Evolutionary conservation across 2,113 vertebrate species (phyloP), one percentile per base, ranked within the genome.

Genomic region (Malurus elegans): DNA sequence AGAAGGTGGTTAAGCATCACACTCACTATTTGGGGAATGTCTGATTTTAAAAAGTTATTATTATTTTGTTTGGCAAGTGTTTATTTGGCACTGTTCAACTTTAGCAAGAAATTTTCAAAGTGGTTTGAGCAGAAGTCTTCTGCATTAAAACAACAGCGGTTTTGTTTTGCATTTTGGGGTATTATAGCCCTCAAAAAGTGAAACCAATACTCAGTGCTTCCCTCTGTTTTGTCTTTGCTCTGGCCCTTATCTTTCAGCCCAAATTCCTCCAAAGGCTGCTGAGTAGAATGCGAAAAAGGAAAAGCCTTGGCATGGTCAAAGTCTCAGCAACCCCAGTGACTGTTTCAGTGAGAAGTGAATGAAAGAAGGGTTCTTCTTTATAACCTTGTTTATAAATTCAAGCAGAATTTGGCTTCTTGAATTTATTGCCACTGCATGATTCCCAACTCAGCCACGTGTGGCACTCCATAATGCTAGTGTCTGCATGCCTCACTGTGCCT

Each of bases 391-490:
- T 42, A 15, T 44, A 44, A 78, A 86, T 78, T 51, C 12, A 14
- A 48, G 38, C 42, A 62, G 64, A 83, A 57, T 70, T 34, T 71
- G 70, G 25, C 53, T 75, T 57, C 32, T 81, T 34, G 71, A 53
- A 18, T 56, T 54, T 47, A 7, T 18, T 47, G n/a, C 38, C 42
- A 10, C 17, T 66, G 82, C 79, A 21, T 47, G 84, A 10, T 24
- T 90, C 54, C 47, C 42, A 26, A 0, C 47, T 44, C 4, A 2
- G 54, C 47, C 62, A 4, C 2, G 2, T 13, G 26, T 38, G 50
- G 25, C 54, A 32, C 15, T 25, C 2, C 10, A 1, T 5, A 11
- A 10, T 14, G 14, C 44, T 2, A 2, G 24, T 51, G 79, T 29
- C n/a, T 24, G 44, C 19, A 0, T 32, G 19, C 48, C 47, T 54